phyloP scores from a whole-genome alignment of 1,140 invertebrate genomes.

The Atopsyche davidsoni region DNA sequence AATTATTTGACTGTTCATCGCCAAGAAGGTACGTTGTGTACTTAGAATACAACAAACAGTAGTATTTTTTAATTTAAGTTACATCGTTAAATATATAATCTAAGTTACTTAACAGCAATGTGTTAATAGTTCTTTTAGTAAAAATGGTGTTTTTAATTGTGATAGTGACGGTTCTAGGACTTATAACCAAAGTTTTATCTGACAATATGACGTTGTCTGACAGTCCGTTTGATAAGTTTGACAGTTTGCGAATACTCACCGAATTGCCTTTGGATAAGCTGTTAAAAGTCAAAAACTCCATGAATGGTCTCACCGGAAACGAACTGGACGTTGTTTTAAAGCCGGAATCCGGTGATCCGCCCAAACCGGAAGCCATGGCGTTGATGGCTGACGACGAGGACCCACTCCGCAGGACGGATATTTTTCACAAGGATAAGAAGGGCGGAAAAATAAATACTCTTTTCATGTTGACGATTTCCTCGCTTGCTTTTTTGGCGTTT shows the following conservation, averaged over 20 bases:
- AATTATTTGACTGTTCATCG: no score
- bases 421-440: conserved; percentile 34
- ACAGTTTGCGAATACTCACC: conserved; percentile 38
- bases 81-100: no score
- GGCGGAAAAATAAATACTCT: conserved; percentile 56
- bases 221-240: conserved; percentile 5
- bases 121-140: no score
- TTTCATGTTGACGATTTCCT: conserved; percentile 66
- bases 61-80: no score
- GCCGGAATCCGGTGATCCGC: conserved; percentile 2
- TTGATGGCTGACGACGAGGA: conserved; percentile 33
- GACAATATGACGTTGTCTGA: no score
- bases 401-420: conserved; percentile 38
- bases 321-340: not conserved
- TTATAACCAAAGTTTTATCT: no score
- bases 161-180: no score
- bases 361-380: conserved; percentile 38
- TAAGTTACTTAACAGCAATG: no score
- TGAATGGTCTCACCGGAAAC: conserved; percentile 33
- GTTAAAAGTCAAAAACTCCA: conserved; percentile 38
- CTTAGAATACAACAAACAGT: no score
- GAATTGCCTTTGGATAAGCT: conserved; percentile 43
- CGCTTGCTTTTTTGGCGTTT: conserved; percentile 69
- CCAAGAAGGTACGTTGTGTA: no score
- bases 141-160: no score